phyloP scores from a whole-genome alignment of 1,140 invertebrate genomes.

The Diachasmimorpha longicaudata region DNA sequence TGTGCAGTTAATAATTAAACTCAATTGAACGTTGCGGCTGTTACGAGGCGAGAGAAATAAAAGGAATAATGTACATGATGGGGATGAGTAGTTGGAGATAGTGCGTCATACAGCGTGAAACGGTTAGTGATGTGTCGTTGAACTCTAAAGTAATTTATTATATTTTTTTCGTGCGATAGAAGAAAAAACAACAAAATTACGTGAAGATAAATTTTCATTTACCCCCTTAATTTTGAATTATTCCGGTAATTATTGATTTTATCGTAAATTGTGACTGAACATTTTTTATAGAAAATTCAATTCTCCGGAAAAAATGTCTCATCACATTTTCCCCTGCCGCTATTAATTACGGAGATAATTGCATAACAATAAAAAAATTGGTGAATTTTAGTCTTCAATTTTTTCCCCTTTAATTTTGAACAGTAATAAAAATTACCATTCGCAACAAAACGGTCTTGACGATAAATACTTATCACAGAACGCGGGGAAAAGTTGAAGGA shows the following conservation, averaged over 20 bases:
- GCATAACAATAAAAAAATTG: too few species aligned
- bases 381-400: neutral
- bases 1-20: neutral
- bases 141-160: neutral
- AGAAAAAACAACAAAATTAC: neutral
- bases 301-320: too few species aligned
- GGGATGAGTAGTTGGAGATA: conserved; percentile 5
- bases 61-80: neutral
- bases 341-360: too few species aligned
- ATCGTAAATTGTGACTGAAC: too few species aligned
- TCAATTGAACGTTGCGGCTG: neutral
- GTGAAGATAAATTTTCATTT: neutral
- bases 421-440: neutral
- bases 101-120: neutral
- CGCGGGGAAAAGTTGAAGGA: neutral
- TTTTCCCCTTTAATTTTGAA: neutral
- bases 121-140: conserved; percentile 2
- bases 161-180: neutral
- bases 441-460: neutral
- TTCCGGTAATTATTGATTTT: too few species aligned
- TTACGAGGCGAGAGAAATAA: neutral
- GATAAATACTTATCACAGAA: neutral
- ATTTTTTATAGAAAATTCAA: too few species aligned
- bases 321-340: too few species aligned
- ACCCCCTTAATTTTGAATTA: too few species aligned